phyloP scores from a whole-genome alignment of 1,140 invertebrate species.

The Lucilia cuprina region DNA sequence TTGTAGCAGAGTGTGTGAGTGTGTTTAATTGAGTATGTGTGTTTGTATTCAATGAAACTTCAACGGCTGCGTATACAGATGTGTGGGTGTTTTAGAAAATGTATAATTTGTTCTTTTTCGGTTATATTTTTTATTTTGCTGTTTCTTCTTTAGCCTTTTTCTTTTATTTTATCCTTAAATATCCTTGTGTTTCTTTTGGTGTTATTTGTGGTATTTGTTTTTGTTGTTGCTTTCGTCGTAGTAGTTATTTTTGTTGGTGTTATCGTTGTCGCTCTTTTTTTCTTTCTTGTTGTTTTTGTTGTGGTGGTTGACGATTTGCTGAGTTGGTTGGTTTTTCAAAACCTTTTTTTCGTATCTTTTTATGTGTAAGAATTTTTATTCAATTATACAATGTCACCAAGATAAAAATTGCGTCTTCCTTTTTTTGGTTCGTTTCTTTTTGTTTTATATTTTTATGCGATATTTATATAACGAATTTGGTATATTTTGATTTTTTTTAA shows the following conservation, averaged over 20 bases:
- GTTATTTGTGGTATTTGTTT: background rate
- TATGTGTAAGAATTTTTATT: background rate
- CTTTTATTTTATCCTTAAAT: constrained; percentile 1
- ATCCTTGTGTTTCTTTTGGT: background rate
- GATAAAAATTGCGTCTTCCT: background rate
- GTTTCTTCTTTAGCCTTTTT: constrained; percentile 8
- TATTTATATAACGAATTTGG: background rate
- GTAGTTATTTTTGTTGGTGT: background rate
- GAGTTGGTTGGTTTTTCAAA: background rate
- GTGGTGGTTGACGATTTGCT: background rate
- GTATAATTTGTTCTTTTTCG: background rate
- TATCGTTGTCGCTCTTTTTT: no score
- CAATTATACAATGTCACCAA: constrained; percentile 7
- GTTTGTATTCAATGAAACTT: background rate
- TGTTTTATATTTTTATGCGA: background rate
- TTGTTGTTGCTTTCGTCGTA: background rate
- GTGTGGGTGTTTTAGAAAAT: constrained; percentile 32
- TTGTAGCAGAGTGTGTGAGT: background rate
- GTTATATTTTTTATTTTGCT: background rate
- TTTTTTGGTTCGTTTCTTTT: background rate
- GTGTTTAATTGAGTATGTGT: constrained; percentile 16
- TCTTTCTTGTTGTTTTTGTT: background rate
- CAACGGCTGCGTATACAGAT: constrained; percentile 32
- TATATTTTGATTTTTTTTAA: background rate
- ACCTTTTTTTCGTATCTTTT: background rate